Base-by-base conservation (phyloP, 1,140 invertebrate species). In the Eubasilissa regina region DNA sequence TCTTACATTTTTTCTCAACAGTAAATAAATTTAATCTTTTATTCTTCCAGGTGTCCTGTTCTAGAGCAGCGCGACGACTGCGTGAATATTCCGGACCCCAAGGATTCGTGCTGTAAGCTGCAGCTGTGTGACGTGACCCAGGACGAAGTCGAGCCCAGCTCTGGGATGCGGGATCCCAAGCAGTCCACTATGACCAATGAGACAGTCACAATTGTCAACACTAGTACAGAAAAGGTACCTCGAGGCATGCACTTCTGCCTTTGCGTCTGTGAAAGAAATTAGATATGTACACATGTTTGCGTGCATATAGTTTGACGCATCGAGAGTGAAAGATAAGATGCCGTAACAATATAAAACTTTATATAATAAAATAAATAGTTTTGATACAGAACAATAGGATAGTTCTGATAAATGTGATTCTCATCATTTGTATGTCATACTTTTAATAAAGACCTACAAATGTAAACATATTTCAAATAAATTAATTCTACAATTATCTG, bases 41-140 rank as follows among this genome's bases (percentile, higher is more conserved):
- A 35, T 0, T 55, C 15, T 83, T 83, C 19, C 84, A 93, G 92
- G 83, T 93, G 92, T 84, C 90, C 88, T 6, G 88, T 88, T 3
- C 83, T 89, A 11, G 86, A 87, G 51, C 89, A 85, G 77, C 90
- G 90, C 11, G 93, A 95, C 44, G 91, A 92, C 80, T 96, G 95
- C 84, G 91, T 94, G 13, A 92, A 92, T 83, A 90, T 95, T 0
- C 92, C 92, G 81, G 93, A 95, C 85, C 92, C 93, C 6, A 92
- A 93, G 13, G 96, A 97, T 85, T 86, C 92, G 0, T 97, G 96
- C 84, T 97, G 96, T 83, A 95, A 93, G 53, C 91, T 95, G 79
- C 93, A 95, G 64, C 88, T 95, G 0, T 97, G 96, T 84, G 94
- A 96, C 83, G 94, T 95, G 1, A 94, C 93, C 1, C 87, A 94